Conservation (phyloP, 2,113 vertebrate species). For the Cebidichthys violaceus region DNA sequence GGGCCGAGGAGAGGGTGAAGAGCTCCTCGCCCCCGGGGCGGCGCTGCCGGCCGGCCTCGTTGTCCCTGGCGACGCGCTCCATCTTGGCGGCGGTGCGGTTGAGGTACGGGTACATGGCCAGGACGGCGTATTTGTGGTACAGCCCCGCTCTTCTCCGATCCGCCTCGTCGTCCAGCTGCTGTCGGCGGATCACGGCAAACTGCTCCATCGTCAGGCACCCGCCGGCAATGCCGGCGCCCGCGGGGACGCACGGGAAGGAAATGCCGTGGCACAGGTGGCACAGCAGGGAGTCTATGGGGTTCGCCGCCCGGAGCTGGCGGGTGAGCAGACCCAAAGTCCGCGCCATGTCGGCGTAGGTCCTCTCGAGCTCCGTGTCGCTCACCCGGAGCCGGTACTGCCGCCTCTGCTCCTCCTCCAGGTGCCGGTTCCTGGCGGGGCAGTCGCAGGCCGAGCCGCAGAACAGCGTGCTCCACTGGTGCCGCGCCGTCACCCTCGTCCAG, state of each 20-base stretch:
- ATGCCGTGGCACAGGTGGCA: slow-evolving; percentile 95
- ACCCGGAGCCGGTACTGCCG: slow-evolving; percentile 91
- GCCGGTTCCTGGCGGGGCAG: slow-evolving; percentile 91
- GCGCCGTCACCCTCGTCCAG: slow-evolving; percentile 89
- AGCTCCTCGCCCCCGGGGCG: slow-evolving; percentile 82
- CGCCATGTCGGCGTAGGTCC: slow-evolving; percentile 91
- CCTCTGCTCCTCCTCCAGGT: slow-evolving; percentile 93
- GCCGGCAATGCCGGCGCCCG: slow-evolving; percentile 17
- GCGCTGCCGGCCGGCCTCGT: slow-evolving; percentile 65
- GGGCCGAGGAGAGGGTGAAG: slow-evolving; percentile 92
- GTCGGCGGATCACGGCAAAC: slow-evolving; percentile 92
- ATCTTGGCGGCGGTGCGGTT: slow-evolving; percentile 90
- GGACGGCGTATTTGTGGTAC: slow-evolving; percentile 90
- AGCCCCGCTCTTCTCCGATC: slow-evolving; percentile 88
- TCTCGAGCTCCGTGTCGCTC: slow-evolving; percentile 87
- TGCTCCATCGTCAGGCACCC: slow-evolving; percentile 90
- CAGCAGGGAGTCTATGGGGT: slow-evolving; percentile 94
- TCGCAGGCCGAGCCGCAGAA: slow-evolving; percentile 93
- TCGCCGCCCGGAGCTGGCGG: slow-evolving; percentile 91
- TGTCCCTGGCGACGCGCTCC: slow-evolving; percentile 85
- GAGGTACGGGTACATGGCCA: slow-evolving; percentile 93
- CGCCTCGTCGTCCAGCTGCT: slow-evolving; percentile 93
- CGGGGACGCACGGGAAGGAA: slow-evolving; percentile 89
- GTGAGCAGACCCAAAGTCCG: slow-evolving; percentile 88
- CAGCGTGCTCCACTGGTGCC: slow-evolving; percentile 93